Evolutionary conservation across 2,888 invertebrate genomes (phyloP).

Genomic region (Ormia ochracea): DNA sequence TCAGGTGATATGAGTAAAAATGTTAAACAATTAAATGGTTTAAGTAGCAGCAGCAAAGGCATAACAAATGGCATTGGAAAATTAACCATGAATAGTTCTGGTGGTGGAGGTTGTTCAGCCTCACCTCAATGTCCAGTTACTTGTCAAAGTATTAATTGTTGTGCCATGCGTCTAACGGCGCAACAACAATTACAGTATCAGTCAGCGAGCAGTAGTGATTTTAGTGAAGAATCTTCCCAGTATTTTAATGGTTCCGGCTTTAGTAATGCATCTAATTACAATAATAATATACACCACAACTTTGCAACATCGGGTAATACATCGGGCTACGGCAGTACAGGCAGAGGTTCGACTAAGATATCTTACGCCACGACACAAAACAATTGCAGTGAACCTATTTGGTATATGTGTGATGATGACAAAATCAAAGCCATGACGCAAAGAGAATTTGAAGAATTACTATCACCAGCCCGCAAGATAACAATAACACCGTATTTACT

Average conservation of each 20-base stretch:
- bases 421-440: constrained; percentile 87
- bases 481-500: constrained; percentile 91
- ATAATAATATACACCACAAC: constrained; percentile 58
- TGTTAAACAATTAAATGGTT: constrained; percentile 75
- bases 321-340: constrained; percentile 74
- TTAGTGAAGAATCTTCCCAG: constrained; percentile 69
- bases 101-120: neutral
- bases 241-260: constrained; percentile 65
- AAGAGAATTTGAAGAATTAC: constrained; percentile 86
- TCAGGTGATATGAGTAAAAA: constrained; percentile 77
- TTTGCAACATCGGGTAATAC: constrained; percentile 66
- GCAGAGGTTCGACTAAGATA: constrained; percentile 62
- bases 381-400: constrained; percentile 77
- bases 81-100: constrained; percentile 69
- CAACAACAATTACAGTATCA: constrained; percentile 64
- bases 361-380: constrained; percentile 55
- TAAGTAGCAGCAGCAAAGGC: constrained; percentile 67
- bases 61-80: constrained; percentile 76
- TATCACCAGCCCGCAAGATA: constrained; percentile 84
- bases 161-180: constrained; percentile 78
- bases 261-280: constrained; percentile 48
- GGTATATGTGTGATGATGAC: constrained; percentile 94
- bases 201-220: constrained; percentile 67
- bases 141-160: constrained; percentile 80
- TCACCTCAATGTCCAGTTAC: constrained; percentile 67